These are phyloP conservation scores for Pocillopora grandis DNA, from an alignment of 92 coral and sea anemone genomes.

Conservation along the genomic window DNA sequence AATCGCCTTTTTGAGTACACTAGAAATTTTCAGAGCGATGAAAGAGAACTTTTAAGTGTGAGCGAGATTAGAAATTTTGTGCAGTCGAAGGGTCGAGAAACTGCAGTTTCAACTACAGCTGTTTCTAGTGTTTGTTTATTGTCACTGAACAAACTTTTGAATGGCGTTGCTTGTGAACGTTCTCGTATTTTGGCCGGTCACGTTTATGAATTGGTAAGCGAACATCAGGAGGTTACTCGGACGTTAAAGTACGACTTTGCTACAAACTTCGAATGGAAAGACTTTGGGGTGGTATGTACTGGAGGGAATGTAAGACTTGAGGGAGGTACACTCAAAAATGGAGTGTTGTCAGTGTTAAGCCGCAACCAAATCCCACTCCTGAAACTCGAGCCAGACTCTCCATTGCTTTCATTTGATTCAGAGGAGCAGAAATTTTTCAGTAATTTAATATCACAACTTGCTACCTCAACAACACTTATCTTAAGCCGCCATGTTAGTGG, in stretches of 20 bases:
- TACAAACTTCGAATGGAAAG: constrained; percentile 71
- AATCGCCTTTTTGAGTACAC: constrained; percentile 75
- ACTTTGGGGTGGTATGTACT: constrained; percentile 34
- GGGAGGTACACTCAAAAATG: constrained; percentile 36
- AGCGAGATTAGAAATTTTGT: constrained; percentile 25
- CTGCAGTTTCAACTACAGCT: constrained; percentile 17
- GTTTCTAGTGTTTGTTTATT: constrained; percentile 52
- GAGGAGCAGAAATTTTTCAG: constrained; percentile 67
- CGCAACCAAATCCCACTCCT: constrained; percentile 55
- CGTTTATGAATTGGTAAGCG: constrained; percentile 54
- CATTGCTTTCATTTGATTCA: constrained; percentile 59
- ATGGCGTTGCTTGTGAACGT: constrained; percentile 68
- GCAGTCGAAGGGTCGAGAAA: constrained; percentile 8
- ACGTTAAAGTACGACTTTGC: constrained; percentile 53
- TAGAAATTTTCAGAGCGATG: constrained; percentile 41
- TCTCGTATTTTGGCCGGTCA: constrained; percentile 62
- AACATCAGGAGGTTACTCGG: constrained; percentile 67
- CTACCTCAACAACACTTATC: constrained; percentile 70
- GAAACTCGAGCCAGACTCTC: constrained; percentile 60
- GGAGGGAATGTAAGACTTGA: constrained; percentile 34
- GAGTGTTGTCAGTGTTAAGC: constrained; percentile 51
- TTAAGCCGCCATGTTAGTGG: constrained; percentile 23
- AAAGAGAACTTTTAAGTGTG: constrained; percentile 42
- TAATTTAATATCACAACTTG: constrained; percentile 64
- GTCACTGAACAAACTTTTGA: constrained; percentile 70